Base-by-base conservation (phyloP, 35 echinoderm and acorn worm species). In the Hemicentrotus pulcherrimus region DNA sequence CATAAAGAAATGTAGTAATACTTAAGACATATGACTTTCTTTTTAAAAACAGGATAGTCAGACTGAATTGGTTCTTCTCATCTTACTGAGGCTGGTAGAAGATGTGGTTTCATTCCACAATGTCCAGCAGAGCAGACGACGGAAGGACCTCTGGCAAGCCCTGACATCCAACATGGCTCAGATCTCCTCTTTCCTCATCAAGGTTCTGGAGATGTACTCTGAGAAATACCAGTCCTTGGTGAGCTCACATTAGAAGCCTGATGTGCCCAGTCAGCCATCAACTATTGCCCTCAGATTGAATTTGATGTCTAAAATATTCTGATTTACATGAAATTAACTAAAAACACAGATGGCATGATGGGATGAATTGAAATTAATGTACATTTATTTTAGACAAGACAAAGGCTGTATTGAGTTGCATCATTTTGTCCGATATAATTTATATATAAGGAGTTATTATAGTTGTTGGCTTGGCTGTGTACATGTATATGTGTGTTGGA, bases 101-200 rank as follows among this genome's bases (percentile, higher is more conserved):
- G 98, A 99, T 86, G 96, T 97, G 31, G 96, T 99, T 5, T 48
- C 96, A 18, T 99, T 97, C 91, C 96, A 97, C 47, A 99, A 95
- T 32, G 46, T 99, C 11, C 94, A 96, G 19, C 94, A 92, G 85
- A 87, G 46, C 22, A 61, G 96, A 32, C 92, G 97, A 61, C 94
- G 96, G 60, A 95, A 94, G 48, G 98, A 99, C 85, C 88, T 99
- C 31, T 85, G 94, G 32, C 95, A 96, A 88, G 98, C 97, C 13
- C 24, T 99, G 85, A 97, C 93, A 46, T 52, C 95, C 14, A 91
- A 97, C 46, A 99, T 99, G 97, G 91, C 94, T 41, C 90, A 97
- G 16, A 89, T 99, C 30, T 94, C 96, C 28, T 91, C 71, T 30
- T 97, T 99, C 96, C 90, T 99, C 16, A 47, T 95, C 45, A 95